Base-by-base conservation (phyloP, 2,888 invertebrate species). In the Melieria crassipennis region DNA sequence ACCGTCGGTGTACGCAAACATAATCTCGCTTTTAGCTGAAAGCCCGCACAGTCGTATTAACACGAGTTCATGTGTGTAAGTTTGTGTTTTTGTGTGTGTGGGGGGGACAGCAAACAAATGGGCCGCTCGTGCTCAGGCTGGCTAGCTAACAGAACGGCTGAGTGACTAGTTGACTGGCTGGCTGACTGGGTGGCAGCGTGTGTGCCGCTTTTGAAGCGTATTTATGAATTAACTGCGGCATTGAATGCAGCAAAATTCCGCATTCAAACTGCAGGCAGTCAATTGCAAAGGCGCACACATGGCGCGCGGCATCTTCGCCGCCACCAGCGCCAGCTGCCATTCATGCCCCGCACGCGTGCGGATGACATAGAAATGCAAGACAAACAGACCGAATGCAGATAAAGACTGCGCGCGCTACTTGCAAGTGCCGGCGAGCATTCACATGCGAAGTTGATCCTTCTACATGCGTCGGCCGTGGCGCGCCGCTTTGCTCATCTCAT, bases 211-310 rank as follows among this genome's bases (percentile, higher is more conserved):
- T 64, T 64, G 50, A 64, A 69, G 64, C 63, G 64, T 57, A 69
- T 69, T 69, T 69, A 64, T 69, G 64, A 69, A 69, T 69, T 69
- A 69, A 64, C 69, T 69, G 63, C 43, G 56, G 57, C 42, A 63
- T 64, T 69, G 58, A 69, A 69, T 57, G 63, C 57, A 64, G 64
- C 57, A 62, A 55, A 62, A 56, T 69, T 69, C 56, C 50, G 42
- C 30, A 30, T 30, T 30, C 30, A 30, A 30, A 30, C 30, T 30
- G 30, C 30, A 30, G 30, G 30, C 30, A 30, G 30, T 30, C 30
- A 30, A 30, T 30, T 30, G 30, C 30, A 30, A 30, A 30, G 30
- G 30, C 30, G 30, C 30, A 30, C 30, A 30, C 30, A 30, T 30
- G 30, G 30, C 30, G 30, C 30, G 30, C 30, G 30, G 30, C 30